Percentiles rank a stretch among this genome's conserved stretches.
These are phyloP conservation scores for Ptilonorhynchus violaceus DNA, from an alignment of 2,113 vertebrate genomes.

Conservation along the genomic window DNA sequence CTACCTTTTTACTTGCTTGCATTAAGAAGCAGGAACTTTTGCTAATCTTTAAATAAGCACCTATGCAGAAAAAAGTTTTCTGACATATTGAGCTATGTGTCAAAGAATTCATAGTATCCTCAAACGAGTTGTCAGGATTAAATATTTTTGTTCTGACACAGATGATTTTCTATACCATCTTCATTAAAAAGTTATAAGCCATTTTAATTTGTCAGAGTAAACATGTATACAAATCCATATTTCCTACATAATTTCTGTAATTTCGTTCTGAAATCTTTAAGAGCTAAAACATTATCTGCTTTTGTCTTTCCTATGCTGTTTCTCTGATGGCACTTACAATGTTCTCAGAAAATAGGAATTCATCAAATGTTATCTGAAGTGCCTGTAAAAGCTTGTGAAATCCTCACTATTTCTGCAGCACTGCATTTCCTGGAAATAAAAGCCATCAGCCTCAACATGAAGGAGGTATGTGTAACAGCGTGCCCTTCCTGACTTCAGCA, in stretches of 20 bases:
- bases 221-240: not conserved
- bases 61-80: not conserved
- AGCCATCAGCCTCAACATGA: not conserved
- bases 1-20: not conserved
- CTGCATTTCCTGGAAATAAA: not conserved
- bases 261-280: not conserved
- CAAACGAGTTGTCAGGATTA: not conserved
- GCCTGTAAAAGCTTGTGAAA: not conserved
- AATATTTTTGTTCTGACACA: not conserved
- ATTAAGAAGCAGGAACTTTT: not conserved
- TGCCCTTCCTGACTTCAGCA: not conserved
- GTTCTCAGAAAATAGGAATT: not conserved
- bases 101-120: not conserved
- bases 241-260: not conserved
- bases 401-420: not conserved
- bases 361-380: not conserved
- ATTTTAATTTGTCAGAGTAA: not conserved
- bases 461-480: rapidly evolving
- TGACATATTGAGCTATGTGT: not conserved
- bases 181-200: not conserved
- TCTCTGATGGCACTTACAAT: not conserved
- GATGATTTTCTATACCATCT: not conserved
- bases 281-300: not conserved
- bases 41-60: not conserved
- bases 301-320: not conserved